A percentile compares a stretch with the other conserved stretches of the same genome.
Conservation (phyloP, 1,140 invertebrate genomes). For the Brachionus koreanus region DNA sequence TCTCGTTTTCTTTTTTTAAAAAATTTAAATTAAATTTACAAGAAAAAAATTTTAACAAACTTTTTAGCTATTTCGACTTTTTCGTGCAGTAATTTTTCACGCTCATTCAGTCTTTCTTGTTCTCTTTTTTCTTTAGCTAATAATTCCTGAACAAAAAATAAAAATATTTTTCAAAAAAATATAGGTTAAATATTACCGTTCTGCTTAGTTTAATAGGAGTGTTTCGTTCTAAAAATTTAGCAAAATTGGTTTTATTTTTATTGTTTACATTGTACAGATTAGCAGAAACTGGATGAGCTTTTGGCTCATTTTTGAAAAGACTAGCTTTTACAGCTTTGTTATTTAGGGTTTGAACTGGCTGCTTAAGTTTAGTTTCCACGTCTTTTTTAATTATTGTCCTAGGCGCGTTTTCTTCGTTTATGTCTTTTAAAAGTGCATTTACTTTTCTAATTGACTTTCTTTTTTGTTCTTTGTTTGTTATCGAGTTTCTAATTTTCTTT, state of each 20-base stretch:
- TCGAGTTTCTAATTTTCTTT: background rate
- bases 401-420: background rate
- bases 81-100: conserved; percentile 20
- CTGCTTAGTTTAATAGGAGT: background rate
- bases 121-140: conserved; percentile 28
- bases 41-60: background rate
- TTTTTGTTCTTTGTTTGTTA: background rate
- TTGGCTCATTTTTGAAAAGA: background rate
- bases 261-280: background rate
- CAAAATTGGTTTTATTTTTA: background rate
- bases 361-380: background rate
- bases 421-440: background rate
- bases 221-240: conserved; percentile 10
- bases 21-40: background rate
- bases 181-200: background rate
- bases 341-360: background rate
- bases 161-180: background rate
- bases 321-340: background rate
- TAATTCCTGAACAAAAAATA: background rate
- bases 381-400: background rate
- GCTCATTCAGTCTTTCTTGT: conserved; percentile 1
- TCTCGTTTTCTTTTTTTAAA: conserved; percentile 10
- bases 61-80: conserved; percentile 33
- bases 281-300: background rate
- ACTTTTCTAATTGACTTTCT: conserved; percentile 15